These are phyloP conservation scores for Hippocampus kuda DNA, from an alignment of 2,797 vertebrate species.

Conservation along the genomic window DNA sequence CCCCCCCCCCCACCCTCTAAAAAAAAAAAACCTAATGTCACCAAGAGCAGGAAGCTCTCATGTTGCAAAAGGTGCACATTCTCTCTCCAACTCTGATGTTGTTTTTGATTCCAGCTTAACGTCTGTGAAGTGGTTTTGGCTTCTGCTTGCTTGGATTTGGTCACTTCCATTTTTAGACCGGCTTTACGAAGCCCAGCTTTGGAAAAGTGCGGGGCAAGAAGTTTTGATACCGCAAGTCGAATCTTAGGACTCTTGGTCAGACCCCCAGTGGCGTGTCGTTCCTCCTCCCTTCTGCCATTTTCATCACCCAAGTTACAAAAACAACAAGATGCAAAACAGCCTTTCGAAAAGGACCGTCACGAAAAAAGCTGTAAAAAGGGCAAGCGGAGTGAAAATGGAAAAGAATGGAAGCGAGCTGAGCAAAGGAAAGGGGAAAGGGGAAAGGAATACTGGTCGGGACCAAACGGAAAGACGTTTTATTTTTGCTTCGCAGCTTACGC, in stretches of 20 bases:
- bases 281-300: not conserved
- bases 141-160: not conserved
- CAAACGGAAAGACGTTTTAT: conserved; percentile 43
- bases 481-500: conserved; percentile 35
- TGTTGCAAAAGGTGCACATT: not conserved
- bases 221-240: not conserved
- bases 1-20: too few relatives aligned
- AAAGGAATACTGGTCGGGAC: not conserved
- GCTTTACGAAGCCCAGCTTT: not conserved
- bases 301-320: not conserved
- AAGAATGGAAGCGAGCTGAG: not conserved
- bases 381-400: not conserved
- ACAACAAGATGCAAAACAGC: not conserved
- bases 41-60: not conserved
- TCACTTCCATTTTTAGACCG: not conserved
- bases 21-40: not conserved
- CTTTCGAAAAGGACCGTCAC: not conserved
- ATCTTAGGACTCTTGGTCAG: not conserved
- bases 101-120: not conserved
- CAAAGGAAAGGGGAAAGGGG: not conserved
- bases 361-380: not conserved
- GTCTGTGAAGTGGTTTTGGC: not conserved
- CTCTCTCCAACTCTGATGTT: not conserved
- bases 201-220: not conserved
- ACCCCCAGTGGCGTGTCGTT: not conserved